These are phyloP conservation scores for Morpho achilles DNA, from an alignment of 2,888 invertebrate species.

Conservation along the genomic window DNA sequence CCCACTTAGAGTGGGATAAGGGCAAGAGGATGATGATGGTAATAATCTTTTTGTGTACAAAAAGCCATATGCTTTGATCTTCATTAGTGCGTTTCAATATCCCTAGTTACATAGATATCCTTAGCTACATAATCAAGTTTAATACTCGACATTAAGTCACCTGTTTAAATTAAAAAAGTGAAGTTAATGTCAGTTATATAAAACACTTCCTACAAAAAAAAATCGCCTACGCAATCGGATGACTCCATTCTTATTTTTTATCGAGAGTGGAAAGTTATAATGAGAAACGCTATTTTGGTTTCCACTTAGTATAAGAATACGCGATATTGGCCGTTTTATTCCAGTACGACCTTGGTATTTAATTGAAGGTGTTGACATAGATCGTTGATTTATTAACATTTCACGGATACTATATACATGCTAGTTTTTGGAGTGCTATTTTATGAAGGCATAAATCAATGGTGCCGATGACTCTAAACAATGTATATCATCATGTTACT, in stretches of 20 bases:
- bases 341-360: constrained; percentile 57
- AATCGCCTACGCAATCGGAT: constrained; percentile 50
- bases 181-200: constrained; percentile 5
- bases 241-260: constrained; percentile 70
- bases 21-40: no score
- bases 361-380: constrained; percentile 75
- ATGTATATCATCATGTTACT: constrained; percentile 15
- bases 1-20: no score
- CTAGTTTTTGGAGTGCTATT: constrained; percentile 12
- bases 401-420: constrained; percentile 36
- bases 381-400: constrained; percentile 61
- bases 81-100: no score
- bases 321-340: constrained; percentile 48
- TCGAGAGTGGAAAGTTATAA: constrained; percentile 68
- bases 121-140: no score
- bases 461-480: constrained; percentile 18
- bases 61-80: no score
- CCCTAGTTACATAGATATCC: no score
- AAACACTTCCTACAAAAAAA: constrained; percentile 13
- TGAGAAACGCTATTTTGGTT: constrained; percentile 67
- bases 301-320: constrained; percentile 68
- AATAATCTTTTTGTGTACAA: no score
- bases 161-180: constrained; percentile 1
- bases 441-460: constrained; percentile 20
- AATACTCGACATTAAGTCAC: no score